phyloP scores from a whole-genome alignment of 2,797 vertebrate species.

The Aotus griseimembra region DNA sequence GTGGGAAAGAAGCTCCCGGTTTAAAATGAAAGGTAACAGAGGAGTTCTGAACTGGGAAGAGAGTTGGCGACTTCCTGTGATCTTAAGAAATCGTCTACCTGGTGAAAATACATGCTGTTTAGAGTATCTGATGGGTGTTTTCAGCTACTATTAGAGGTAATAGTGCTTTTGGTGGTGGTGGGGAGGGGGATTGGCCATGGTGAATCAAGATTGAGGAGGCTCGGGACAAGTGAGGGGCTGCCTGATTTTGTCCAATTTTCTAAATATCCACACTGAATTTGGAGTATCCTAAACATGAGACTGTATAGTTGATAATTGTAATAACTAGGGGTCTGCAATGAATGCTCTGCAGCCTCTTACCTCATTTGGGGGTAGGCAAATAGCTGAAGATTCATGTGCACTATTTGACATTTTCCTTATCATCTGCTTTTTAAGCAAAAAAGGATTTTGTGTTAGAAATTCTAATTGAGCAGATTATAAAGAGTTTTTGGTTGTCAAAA shows the following conservation, averaged over 20 bases:
- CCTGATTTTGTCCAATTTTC: neutral
- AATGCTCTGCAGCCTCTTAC: accelerated
- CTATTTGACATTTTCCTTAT: neutral
- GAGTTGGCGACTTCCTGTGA: accelerated
- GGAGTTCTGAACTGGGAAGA: neutral
- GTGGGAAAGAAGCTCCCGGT: neutral
- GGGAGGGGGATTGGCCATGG: neutral
- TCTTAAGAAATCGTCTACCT: too few species aligned
- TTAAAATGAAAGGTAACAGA: neutral
- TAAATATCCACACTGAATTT: neutral
- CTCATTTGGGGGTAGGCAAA: neutral
- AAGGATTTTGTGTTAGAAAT: neutral
- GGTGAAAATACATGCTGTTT: neutral
- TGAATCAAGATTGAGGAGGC: too few species aligned
- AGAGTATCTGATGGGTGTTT: neutral
- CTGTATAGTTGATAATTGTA: accelerated
- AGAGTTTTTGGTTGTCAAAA: neutral
- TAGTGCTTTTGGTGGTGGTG: neutral
- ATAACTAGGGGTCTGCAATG: neutral
- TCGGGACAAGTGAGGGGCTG: neutral
- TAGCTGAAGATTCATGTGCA: neutral
- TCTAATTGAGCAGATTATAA: neutral
- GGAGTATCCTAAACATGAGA: too few species aligned
- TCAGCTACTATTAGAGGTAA: neutral
- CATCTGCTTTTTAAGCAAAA: neutral